Percentiles rank a stretch among this genome's conserved stretches.
These are phyloP conservation scores for Apis dorsata DNA, from an alignment of 1,140 invertebrate genomes.

Conservation along the genomic window DNA sequence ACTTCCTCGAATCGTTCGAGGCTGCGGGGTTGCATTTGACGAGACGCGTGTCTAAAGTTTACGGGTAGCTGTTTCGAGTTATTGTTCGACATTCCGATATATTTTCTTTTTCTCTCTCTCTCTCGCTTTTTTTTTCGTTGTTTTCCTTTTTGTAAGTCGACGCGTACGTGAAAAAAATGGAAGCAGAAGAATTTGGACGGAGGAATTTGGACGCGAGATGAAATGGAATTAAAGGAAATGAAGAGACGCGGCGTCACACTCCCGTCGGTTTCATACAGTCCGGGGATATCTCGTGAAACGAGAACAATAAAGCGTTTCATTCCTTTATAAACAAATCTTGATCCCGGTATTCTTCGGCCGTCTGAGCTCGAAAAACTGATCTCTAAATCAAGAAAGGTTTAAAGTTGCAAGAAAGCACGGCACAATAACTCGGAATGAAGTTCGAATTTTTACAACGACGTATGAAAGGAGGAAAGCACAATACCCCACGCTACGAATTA, in stretches of 20 bases:
- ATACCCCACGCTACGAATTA: background rate
- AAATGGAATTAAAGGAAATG: constrained; percentile 3
- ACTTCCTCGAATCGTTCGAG: constrained; percentile 6
- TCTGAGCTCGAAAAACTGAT: too few species aligned
- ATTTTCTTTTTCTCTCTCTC: background rate
- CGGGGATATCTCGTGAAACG: background rate
- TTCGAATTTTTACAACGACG: constrained; percentile 10
- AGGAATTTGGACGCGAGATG: background rate
- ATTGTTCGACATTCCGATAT: background rate
- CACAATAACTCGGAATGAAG: background rate
- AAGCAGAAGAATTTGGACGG: background rate
- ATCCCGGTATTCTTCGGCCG: background rate
- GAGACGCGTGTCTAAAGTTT: background rate
- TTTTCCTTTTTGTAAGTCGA: background rate
- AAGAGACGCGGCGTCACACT: background rate
- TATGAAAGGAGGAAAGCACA: background rate
- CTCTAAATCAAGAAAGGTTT: constrained; percentile 23
- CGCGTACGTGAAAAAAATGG: background rate
- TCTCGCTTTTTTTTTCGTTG: background rate
- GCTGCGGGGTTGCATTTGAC: background rate
- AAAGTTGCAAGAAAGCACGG: constrained; percentile 2
- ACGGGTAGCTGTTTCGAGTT: background rate
- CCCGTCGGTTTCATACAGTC: background rate
- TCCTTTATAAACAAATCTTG: constrained; percentile 41
- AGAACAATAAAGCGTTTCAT: constrained; percentile 26